Evolutionary conservation across 1,140 invertebrate species (phyloP), one percentile per base, ranked within the genome.

Genomic region (Pseudomyrmex concolor): DNA sequence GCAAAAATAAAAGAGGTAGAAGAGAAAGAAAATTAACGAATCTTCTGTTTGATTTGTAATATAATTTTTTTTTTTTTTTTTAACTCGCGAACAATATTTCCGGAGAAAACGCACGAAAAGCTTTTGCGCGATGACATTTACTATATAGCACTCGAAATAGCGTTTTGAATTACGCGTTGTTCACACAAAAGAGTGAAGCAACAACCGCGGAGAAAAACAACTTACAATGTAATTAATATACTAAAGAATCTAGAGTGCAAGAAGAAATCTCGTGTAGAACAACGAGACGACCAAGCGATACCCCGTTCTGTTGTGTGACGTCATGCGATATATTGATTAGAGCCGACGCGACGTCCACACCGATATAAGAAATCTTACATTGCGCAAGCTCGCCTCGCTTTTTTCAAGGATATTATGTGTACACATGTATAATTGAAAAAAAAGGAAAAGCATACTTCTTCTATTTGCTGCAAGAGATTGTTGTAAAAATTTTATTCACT

Each of bases 311-410:
- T 67, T 34, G 67, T 22, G 8, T 80, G 76, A 80, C 76, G 76
- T 80, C 76, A 80, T 22, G 45, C 66, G 22, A 80, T 71, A 80
- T 80, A 80, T 80, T 80, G 76, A 80, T 80, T 55, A 71, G 13
- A 5, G 17, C 15, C 51, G 54, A 25, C 51, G 19, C 34, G 34
- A n/a, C 25, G 68, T 71, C 51, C 54, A 43, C 76, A 19, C 64
- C 57, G 17, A 66, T 60, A 55, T 76, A 25, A 25, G 13, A 80
- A 78, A 59, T 59, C 59, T 34, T 43, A n/a, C 19, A 19, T 43
- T 80, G 76, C 76, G 76, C 66, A 15, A 59, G 19, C 59, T 64
- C 22, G n/a, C 17, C 12, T 25, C 51, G 68, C 34, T 34, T 63
- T 76, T 64, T 19, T 80, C 51, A 22, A 59, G 64, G 43, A 57